Evolutionary conservation across 2,797 vertebrate genomes (phyloP).

Genomic region (Hydrophis major): DNA sequence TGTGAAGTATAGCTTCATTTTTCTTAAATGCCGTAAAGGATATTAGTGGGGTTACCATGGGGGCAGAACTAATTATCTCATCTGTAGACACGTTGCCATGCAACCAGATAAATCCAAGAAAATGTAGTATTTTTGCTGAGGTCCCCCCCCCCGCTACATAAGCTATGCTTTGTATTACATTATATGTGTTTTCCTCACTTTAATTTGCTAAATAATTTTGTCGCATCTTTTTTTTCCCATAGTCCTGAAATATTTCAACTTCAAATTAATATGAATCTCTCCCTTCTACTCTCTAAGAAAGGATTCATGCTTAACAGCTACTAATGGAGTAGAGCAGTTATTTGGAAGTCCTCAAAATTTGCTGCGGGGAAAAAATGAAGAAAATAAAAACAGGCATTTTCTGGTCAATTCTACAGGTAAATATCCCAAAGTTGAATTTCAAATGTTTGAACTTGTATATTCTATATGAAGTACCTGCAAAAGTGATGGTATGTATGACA

Average conservation of each 20-base stretch:
- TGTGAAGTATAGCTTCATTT: not conserved
- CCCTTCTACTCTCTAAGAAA: conserved; percentile 4
- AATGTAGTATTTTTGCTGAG: not conserved
- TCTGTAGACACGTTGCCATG: not conserved
- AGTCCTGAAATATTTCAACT: not conserved
- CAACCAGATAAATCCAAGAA: conserved; percentile 17
- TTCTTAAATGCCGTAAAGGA: not conserved
- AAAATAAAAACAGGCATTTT: not conserved
- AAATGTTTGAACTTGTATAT: conserved; percentile 8
- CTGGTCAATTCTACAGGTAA: not conserved
- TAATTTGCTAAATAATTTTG: not conserved
- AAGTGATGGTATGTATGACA: conserved; percentile 3
- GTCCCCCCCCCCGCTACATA: not conserved
- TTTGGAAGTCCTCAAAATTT: conserved; percentile 26
- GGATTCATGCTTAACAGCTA: conserved; percentile 37
- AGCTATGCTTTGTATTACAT: not conserved
- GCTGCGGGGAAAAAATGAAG: not conserved
- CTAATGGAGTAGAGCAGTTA: not conserved
- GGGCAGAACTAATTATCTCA: not conserved
- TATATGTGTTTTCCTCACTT: not conserved
- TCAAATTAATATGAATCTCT: not conserved
- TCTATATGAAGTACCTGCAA: conserved; percentile 3
- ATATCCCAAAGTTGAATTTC: not conserved
- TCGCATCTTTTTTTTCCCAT: not conserved
- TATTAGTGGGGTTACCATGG: not conserved